phyloP scores from a whole-genome alignment of 2,797 vertebrate species.

The Pangasius macronema region DNA sequence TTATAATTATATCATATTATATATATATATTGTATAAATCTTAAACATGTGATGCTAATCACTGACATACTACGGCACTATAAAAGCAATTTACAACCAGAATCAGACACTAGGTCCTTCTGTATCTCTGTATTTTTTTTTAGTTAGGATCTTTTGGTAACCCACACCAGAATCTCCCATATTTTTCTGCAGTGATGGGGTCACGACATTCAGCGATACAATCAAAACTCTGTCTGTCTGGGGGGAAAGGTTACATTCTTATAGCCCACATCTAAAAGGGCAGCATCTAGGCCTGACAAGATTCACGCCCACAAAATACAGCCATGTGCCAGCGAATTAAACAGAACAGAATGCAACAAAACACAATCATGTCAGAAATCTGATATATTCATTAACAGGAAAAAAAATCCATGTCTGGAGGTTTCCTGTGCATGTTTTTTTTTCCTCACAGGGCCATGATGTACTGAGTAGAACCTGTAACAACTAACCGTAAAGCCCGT shows the following conservation, averaged over 20 bases:
- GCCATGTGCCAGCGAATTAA: conserved; percentile 1
- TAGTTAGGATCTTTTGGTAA: conserved; percentile 24
- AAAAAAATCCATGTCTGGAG: neutral
- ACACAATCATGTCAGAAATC: neutral
- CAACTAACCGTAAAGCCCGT: neutral
- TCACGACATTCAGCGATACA: conserved; percentile 29
- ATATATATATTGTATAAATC: neutral
- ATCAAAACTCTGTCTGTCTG: conserved; percentile 31
- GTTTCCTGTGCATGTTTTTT: neutral
- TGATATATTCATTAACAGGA: neutral
- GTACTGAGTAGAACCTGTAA: neutral
- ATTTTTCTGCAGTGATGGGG: conserved; percentile 18
- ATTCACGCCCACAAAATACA: conserved; percentile 30
- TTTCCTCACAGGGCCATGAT: neutral
- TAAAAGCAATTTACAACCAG: neutral
- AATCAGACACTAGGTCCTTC: neutral
- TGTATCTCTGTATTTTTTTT: conserved; percentile 15
- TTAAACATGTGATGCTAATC: neutral
- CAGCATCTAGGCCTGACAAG: conserved; percentile 25
- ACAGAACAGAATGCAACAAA: conserved; percentile 8
- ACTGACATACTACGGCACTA: neutral
- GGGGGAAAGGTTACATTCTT: conserved; percentile 38
- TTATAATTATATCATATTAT: too few relatives aligned
- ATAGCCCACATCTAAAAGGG: conserved; percentile 41
- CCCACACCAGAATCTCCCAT: conserved; percentile 25